These are phyloP conservation scores for Apantesis nais DNA, from an alignment of 2,888 invertebrate genomes.

Conservation along the genomic window DNA sequence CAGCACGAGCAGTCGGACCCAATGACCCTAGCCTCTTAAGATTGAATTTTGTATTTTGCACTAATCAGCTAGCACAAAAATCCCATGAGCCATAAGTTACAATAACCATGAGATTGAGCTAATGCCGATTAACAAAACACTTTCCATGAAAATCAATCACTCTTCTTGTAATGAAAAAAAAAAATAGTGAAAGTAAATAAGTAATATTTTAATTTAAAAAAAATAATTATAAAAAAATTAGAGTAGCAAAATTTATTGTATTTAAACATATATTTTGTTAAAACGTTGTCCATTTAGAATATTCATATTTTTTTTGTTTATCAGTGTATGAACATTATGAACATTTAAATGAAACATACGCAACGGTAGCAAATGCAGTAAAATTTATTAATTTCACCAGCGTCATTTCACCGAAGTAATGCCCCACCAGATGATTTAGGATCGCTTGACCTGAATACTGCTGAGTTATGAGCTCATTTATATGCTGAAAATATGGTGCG, in stretches of 20 bases:
- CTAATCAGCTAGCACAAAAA: no score
- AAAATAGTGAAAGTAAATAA: not conserved
- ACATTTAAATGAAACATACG: no score
- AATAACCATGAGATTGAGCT: no score
- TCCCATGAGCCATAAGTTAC: no score
- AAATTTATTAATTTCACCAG: slow-evolving; percentile 44
- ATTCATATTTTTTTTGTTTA: not conserved
- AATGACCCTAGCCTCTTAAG: no score
- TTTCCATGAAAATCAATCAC: not conserved
- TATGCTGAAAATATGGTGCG: slow-evolving; percentile 60
- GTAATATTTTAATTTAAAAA: not conserved
- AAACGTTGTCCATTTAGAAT: not conserved
- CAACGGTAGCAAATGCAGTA: slow-evolving; percentile 20
- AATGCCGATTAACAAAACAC: no score
- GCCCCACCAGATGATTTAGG: slow-evolving; percentile 60
- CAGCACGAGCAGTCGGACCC: no score
- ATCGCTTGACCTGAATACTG: slow-evolving; percentile 64
- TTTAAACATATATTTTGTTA: not conserved
- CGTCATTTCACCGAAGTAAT: slow-evolving; percentile 46
- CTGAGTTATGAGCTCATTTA: slow-evolving; percentile 72
- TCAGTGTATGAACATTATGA: not conserved
- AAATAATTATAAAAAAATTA: not conserved
- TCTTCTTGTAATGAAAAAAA: not conserved
- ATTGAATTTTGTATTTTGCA: no score
- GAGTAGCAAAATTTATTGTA: not conserved